These are phyloP conservation scores for Mamestra brassicae DNA, from an alignment of 2,888 invertebrate species.

Conservation along the genomic window DNA sequence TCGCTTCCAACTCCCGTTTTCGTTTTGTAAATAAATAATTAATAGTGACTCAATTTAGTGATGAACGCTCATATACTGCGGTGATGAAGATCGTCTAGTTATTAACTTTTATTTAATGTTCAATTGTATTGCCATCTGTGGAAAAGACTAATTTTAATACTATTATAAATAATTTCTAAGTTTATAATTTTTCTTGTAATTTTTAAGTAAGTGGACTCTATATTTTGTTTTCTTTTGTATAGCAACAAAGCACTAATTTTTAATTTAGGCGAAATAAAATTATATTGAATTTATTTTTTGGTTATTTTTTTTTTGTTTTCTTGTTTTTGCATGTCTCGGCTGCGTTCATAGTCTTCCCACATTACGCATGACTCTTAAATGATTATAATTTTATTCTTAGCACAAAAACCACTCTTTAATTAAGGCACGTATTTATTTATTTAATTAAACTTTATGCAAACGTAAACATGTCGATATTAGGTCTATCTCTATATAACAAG, in stretches of 20 bases:
- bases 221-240: constrained; percentile 64
- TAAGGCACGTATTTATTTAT: not conserved
- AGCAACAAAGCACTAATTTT: constrained; percentile 68
- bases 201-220: constrained; percentile 65
- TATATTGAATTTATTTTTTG: constrained; percentile 65
- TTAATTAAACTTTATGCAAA: not conserved
- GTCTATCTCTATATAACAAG: not conserved
- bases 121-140: constrained; percentile 89
- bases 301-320: constrained; percentile 41
- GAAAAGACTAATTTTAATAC: constrained; percentile 88
- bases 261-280: constrained; percentile 67
- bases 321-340: not conserved
- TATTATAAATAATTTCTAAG: constrained; percentile 79
- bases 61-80: constrained; percentile 30
- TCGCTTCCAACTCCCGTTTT: constrained; percentile 32
- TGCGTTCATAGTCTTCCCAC: not conserved
- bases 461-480: not conserved
- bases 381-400: not conserved
- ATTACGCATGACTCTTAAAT: not conserved
- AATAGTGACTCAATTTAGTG: constrained; percentile 51
- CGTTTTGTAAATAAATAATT: constrained; percentile 56
- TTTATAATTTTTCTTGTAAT: constrained; percentile 68
- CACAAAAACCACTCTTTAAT: not conserved
- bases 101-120: constrained; percentile 82
- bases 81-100: constrained; percentile 38